Percentiles rank a stretch among this genome's conserved stretches.
Conservation (phyloP, 2,888 invertebrate genomes). For the Ellobium chinense region DNA sequence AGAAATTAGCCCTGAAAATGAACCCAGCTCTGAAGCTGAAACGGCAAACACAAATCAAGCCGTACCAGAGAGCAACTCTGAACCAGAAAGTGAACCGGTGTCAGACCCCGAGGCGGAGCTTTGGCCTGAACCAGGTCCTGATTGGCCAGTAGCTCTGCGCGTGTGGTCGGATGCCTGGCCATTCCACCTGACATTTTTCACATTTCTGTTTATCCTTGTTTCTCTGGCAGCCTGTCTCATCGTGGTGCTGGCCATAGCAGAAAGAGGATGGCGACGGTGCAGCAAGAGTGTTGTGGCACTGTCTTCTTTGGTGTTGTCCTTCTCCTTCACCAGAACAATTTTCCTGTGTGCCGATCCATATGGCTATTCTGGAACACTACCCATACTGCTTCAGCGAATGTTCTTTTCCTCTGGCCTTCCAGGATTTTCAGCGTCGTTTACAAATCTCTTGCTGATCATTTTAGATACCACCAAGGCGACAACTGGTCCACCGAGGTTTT, state of each 20-base stretch:
- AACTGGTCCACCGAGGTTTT: constrained; percentile 63
- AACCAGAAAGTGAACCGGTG: constrained; percentile 11
- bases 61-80: too few species aligned
- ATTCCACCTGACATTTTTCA: constrained; percentile 61
- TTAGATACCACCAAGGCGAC: constrained; percentile 68
- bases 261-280: constrained; percentile 34
- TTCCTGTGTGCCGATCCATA: constrained; percentile 62
- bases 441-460: constrained; percentile 63
- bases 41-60: constrained; percentile 28
- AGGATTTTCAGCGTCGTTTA: constrained; percentile 64
- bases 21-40: constrained; percentile 33
- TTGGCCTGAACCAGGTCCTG: constrained; percentile 65
- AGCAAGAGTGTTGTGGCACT: constrained; percentile 59
- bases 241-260: constrained; percentile 50
- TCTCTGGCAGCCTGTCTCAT: constrained; percentile 40
- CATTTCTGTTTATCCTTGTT: constrained; percentile 50
- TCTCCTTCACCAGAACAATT: constrained; percentile 54
- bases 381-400: constrained; percentile 49
- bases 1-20: constrained; percentile 1
- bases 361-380: constrained; percentile 45
- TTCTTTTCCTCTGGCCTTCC: constrained; percentile 64
- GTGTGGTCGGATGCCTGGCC: constrained; percentile 65
- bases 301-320: constrained; percentile 57
- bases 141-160: constrained; percentile 58
- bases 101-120: constrained; percentile 42